Percentiles rank a stretch among this genome's conserved stretches.
Conservation (phyloP, 2,797 vertebrate genomes). For the Chaetophractus vellerosus region DNA sequence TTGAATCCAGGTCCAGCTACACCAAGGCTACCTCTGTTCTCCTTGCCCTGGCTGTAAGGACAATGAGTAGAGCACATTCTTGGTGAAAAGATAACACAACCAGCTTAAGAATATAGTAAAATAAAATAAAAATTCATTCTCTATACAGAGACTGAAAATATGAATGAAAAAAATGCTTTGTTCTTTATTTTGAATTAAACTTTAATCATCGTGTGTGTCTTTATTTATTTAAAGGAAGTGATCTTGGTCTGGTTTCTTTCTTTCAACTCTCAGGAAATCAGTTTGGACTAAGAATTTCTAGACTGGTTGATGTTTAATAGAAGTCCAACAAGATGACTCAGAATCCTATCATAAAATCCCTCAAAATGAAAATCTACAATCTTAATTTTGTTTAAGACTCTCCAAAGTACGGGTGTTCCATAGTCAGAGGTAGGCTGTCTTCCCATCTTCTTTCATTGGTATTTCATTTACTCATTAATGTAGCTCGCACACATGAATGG, state of each 20-base stretch:
- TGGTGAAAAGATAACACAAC: too few relatives aligned
- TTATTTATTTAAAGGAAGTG: not conserved
- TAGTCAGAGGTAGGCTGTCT: not conserved
- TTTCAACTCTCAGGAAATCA: not conserved
- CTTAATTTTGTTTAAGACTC: not conserved
- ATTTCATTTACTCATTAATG: not conserved
- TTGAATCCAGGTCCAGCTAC: not conserved
- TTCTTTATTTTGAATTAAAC: not conserved
- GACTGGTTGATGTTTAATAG: not conserved
- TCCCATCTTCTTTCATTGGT: not conserved
- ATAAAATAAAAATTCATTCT: not conserved
- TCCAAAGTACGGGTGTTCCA: not conserved
- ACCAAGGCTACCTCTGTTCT: not conserved
- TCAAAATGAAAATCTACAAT: not conserved
- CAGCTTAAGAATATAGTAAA: not conserved
- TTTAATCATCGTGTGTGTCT: fast-evolving
- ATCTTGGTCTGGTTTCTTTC: not conserved
- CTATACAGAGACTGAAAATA: not conserved
- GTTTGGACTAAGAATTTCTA: not conserved
- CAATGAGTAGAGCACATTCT: not conserved
- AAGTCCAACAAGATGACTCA: not conserved
- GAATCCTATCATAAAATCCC: not conserved
- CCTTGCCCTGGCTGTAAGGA: not conserved
- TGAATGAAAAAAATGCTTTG: not conserved
- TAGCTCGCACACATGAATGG: not conserved